Base-by-base conservation (phyloP, 2,113 vertebrate genomes). In the Carettochelys insculpta region DNA sequence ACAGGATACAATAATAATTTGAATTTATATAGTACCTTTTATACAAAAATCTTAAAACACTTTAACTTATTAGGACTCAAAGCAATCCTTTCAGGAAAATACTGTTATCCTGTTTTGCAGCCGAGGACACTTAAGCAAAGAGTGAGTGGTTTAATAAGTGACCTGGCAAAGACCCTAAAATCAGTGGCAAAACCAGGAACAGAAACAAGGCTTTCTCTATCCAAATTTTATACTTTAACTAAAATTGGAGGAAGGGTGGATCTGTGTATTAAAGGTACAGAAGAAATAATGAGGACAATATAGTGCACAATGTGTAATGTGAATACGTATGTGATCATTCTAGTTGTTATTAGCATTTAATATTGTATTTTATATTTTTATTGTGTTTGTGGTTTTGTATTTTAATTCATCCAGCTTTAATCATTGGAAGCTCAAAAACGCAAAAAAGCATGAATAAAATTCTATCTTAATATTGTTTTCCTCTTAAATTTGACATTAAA, bases 161-260 rank as follows among this genome's bases (percentile, higher is more conserved):
- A 47, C 11, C 91, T 77, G 25, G 47, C 27, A 89, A 95, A 92
- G 51, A 50, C 92, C 50, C 82, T 12, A 77, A 89, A 88, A 71
- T 61, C 47, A 29, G 56, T 56, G 48, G 85, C 45, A 87, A 86
- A 87, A 90, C 86, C 58, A 38, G 81, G 73, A 92, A 78, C 58
- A 88, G 34, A 88, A 31, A 47, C 43, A 19, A n/a, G 47, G 12
- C 3, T 77, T 75, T 43, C 83, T 76, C 11, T 48, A 17, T 51
- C 25, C 82, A 1, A 87, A 88, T 92, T 43, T 90, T 9, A 54
- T 77, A 38, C 27, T 48, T 29, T 65, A 65, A 86, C 13, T 41
- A 50, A 6, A 83, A 43, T 19, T 61, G 31, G 31, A 12, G 1
- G 16, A 14, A 16, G 31, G 4, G 8, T 3, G 14, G 16, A 65